Conservation (phyloP, 1,140 invertebrate genomes). For the Hesperophylax magnus region DNA sequence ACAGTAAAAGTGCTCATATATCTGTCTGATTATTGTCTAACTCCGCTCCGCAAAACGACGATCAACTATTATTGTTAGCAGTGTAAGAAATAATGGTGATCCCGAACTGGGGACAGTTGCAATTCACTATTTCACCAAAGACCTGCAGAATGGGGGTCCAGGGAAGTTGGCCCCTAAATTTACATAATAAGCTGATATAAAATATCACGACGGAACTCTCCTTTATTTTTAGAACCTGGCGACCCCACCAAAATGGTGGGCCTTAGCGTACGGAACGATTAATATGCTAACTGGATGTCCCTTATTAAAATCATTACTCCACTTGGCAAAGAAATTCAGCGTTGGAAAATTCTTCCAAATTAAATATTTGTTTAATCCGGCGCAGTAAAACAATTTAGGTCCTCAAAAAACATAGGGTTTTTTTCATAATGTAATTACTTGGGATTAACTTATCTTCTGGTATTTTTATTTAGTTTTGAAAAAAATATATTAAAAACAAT, state of each 20-base stretch:
- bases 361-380: slow-evolving; percentile 50
- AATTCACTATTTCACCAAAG: slow-evolving; percentile 12
- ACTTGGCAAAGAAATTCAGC: not conserved
- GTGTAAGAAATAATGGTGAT: slow-evolving; percentile 7
- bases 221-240: slow-evolving; percentile 45
- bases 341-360: slow-evolving; percentile 31
- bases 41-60: no score
- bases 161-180: slow-evolving; percentile 29
- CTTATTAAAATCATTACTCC: slow-evolving; percentile 48
- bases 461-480: no score
- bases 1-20: no score
- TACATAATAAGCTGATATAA: slow-evolving; percentile 52
- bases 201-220: slow-evolving; percentile 45
- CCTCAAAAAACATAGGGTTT: slow-evolving; percentile 4
- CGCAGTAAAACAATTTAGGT: slow-evolving; percentile 25
- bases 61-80: no score
- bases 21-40: no score
- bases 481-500: no score
- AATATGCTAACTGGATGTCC: slow-evolving; percentile 49
- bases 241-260: slow-evolving; percentile 34
- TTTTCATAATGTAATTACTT: not conserved
- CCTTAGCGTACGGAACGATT: slow-evolving; percentile 39
- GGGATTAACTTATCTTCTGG: no score
- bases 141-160: slow-evolving; percentile 16
- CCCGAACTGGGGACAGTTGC: slow-evolving; percentile 4